Percentiles rank a stretch among this genome's conserved stretches.
Conservation (phyloP, 2,888 invertebrate species). For the Nomada ferruginata region DNA sequence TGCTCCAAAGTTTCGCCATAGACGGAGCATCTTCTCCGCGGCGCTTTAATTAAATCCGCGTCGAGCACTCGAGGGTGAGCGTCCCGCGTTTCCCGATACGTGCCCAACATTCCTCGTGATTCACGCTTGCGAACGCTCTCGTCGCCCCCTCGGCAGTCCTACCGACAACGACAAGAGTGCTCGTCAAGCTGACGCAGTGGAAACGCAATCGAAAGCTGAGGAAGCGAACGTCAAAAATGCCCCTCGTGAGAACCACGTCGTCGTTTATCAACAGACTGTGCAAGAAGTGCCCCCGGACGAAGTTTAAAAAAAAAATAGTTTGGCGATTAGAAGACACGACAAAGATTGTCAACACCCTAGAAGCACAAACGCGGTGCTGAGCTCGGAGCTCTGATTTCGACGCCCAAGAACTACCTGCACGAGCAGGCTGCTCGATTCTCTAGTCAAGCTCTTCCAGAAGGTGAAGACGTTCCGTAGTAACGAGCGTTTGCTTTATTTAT, state of each 20-base stretch:
- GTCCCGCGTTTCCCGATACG: constrained; percentile 38
- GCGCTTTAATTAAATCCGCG: constrained; percentile 66
- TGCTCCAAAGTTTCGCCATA: constrained; percentile 3
- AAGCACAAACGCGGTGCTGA: not conserved
- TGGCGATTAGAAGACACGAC: not conserved
- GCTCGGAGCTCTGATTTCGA: not conserved
- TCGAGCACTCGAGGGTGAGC: not conserved
- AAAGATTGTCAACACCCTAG: constrained; percentile 9
- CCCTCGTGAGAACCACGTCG: constrained; percentile 10
- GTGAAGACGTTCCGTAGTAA: not conserved
- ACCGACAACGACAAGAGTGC: constrained; percentile 24
- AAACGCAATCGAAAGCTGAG: constrained; percentile 17
- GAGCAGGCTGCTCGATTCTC: not conserved
- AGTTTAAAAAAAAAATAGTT: not conserved
- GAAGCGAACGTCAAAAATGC: constrained; percentile 42
- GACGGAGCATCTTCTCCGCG: not conserved
- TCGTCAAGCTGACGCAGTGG: constrained; percentile 31
- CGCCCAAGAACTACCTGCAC: not conserved
- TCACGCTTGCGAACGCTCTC: constrained; percentile 27
- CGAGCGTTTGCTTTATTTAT: not conserved
- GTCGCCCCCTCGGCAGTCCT: not conserved
- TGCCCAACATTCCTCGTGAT: constrained; percentile 39
- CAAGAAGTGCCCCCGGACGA: not conserved
- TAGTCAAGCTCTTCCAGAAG: not conserved
- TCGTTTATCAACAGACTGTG: constrained; percentile 34